Percentiles rank a stretch among this genome's conserved stretches.
phyloP scores from a whole-genome alignment of 2,888 invertebrate genomes.

The Seira sanloemensis region DNA sequence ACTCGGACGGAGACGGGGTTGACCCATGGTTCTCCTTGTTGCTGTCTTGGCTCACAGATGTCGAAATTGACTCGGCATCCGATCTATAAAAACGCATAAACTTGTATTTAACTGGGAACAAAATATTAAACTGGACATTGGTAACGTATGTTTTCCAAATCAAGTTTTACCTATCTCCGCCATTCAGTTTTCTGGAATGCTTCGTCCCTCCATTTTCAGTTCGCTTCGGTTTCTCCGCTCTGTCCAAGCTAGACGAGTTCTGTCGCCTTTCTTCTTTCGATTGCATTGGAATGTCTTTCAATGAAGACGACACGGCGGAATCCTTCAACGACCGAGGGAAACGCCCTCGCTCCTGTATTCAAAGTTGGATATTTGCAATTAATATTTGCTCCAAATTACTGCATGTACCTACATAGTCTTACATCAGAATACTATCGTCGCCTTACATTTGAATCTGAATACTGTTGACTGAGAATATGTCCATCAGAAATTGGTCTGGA shows the following conservation, averaged over 20 bases:
- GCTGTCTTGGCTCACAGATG: constrained; percentile 86
- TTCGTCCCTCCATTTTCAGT: constrained; percentile 67
- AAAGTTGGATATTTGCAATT: background rate
- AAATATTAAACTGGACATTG: background rate
- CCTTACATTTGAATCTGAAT: constrained; percentile 49
- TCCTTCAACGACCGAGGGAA: constrained; percentile 45
- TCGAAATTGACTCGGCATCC: constrained; percentile 89
- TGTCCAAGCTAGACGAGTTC: constrained; percentile 70
- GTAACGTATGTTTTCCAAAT: no score
- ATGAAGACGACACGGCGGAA: constrained; percentile 70
- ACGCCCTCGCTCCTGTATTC: constrained; percentile 35
- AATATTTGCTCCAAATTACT: no score
- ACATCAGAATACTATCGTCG: background rate
- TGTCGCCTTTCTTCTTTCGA: constrained; percentile 64
- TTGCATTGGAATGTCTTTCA: constrained; percentile 72
- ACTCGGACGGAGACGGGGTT: constrained; percentile 74
- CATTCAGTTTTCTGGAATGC: constrained; percentile 63
- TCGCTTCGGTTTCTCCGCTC: constrained; percentile 62
- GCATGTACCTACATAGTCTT: no score
- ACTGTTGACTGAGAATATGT: constrained; percentile 67
- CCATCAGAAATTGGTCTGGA: constrained; percentile 72
- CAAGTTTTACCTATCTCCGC: constrained; percentile 54
- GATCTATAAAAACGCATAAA: constrained; percentile 78
- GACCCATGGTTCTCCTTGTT: constrained; percentile 78
- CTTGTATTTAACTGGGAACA: background rate